A percentile compares a stretch with the other conserved stretches of the same genome.
These are phyloP conservation scores for Enoplosus armatus DNA, from an alignment of 2,797 vertebrate genomes.

Conservation along the genomic window DNA sequence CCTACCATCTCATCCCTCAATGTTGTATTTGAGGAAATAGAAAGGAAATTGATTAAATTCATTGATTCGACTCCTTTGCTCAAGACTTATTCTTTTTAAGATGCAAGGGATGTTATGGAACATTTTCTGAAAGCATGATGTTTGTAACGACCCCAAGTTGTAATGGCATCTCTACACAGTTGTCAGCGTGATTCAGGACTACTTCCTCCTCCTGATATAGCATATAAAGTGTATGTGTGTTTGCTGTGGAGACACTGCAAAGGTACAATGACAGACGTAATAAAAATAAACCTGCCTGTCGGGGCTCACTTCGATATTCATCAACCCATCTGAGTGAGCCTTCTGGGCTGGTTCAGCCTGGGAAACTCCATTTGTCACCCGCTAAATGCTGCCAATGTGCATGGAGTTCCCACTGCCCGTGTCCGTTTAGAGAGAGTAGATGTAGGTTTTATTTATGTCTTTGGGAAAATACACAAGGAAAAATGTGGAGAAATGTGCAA, in stretches of 20 bases:
- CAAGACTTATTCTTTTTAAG: conserved; percentile 86
- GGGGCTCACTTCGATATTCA: conserved; percentile 92
- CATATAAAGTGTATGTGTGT: conserved; percentile 44
- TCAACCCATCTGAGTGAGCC: conserved; percentile 92
- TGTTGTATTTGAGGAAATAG: conserved; percentile 35
- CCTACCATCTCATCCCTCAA: neutral
- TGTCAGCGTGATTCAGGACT: conserved; percentile 54
- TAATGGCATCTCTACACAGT: conserved; percentile 9
- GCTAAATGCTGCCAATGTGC: conserved; percentile 93
- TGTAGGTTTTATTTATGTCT: conserved; percentile 77
- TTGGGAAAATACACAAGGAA: conserved; percentile 47
- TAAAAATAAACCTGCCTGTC: conserved; percentile 89
- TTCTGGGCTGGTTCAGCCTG: conserved; percentile 88
- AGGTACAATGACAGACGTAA: conserved; percentile 86
- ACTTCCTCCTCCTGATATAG: conserved; percentile 15
- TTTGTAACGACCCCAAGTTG: conserved; percentile 20
- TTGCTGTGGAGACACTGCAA: conserved; percentile 59
- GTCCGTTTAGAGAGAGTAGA: conserved; percentile 84
- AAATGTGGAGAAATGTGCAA: neutral
- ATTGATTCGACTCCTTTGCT: conserved; percentile 78
- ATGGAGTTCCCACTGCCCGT: conserved; percentile 87
- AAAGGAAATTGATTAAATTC: conserved; percentile 29
- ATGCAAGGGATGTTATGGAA: conserved; percentile 84
- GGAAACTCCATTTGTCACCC: conserved; percentile 96
- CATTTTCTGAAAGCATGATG: conserved; percentile 33